Evolutionary conservation across 2,888 invertebrate genomes (phyloP).

Genomic region (Cantharis rustica): DNA sequence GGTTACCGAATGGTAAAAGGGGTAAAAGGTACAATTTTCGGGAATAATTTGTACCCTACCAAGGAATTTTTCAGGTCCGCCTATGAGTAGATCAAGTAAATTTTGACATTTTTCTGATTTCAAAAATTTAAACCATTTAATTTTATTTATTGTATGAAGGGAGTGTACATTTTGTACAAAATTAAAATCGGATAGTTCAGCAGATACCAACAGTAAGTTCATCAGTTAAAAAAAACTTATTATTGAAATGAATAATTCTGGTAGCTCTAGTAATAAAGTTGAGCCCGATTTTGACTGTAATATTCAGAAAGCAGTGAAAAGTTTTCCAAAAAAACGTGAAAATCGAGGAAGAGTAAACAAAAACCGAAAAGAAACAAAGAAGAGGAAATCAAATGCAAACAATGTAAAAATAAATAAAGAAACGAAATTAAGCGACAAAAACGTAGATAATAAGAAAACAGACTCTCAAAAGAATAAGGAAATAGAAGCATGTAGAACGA

Average conservation of each 20-base stretch:
- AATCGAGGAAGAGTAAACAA: constrained; percentile 51
- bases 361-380: constrained; percentile 58
- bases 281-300: constrained; percentile 78
- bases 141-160: too few species aligned
- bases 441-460: constrained; percentile 48
- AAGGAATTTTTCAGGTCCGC: not conserved
- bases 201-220: too few species aligned
- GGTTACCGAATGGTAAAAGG: too few species aligned
- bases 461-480: constrained; percentile 63
- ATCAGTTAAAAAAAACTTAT: too few species aligned
- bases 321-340: constrained; percentile 71
- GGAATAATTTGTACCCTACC: not conserved
- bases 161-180: too few species aligned
- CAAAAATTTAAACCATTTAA: too few species aligned
- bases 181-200: too few species aligned
- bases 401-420: constrained; percentile 25
- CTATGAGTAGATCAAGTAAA: not conserved
- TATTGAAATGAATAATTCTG: not conserved
- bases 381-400: constrained; percentile 62
- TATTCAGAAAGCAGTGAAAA: constrained; percentile 78
- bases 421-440: constrained; percentile 32
- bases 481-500: constrained; percentile 59
- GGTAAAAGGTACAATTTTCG: too few species aligned
- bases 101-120: too few species aligned
- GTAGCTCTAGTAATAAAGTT: not conserved